These are phyloP conservation scores for Diacarnus erythraeanus DNA, from an alignment of 37 sponge, comb jelly and placozoan genomes.

Conservation along the genomic window DNA sequence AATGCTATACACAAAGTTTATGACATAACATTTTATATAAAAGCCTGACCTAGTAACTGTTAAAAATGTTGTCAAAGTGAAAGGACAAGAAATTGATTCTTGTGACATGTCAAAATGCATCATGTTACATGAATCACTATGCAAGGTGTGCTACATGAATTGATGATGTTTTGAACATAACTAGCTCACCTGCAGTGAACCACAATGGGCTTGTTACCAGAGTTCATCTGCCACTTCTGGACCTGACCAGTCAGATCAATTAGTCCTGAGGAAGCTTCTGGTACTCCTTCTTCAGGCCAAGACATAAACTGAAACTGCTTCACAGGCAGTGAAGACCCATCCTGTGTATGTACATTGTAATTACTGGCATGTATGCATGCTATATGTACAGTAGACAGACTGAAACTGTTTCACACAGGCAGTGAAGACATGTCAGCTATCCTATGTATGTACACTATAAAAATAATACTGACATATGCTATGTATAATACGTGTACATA, in stretches of 20 bases:
- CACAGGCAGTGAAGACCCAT: slow-evolving; percentile 66
- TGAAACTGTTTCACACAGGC: neutral
- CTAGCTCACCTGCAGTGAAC: slow-evolving; percentile 89
- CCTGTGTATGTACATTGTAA: no score
- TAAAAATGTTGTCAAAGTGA: neutral
- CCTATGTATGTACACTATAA: no score
- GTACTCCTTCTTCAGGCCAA: slow-evolving; percentile 86
- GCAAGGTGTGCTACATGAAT: neutral
- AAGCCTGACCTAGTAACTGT: neutral
- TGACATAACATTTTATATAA: neutral
- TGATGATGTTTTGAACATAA: neutral
- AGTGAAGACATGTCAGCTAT: neutral
- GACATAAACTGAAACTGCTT: slow-evolving; percentile 88
- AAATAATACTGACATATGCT: no score
- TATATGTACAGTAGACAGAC: neutral
- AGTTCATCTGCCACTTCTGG: slow-evolving; percentile 82
- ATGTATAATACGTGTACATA: no score
- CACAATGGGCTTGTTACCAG: slow-evolving; percentile 72
- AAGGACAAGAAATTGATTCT: neutral
- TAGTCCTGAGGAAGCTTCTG: slow-evolving; percentile 58
- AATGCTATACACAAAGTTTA: neutral
- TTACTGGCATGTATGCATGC: no score
- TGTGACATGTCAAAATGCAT: no score
- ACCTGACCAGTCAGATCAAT: slow-evolving; percentile 86
- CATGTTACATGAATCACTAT: neutral